Percentiles rank a stretch among this genome's conserved stretches.
Conservation (phyloP, 2,797 vertebrate species). For the Acrossocheilus wenchowensis region DNA sequence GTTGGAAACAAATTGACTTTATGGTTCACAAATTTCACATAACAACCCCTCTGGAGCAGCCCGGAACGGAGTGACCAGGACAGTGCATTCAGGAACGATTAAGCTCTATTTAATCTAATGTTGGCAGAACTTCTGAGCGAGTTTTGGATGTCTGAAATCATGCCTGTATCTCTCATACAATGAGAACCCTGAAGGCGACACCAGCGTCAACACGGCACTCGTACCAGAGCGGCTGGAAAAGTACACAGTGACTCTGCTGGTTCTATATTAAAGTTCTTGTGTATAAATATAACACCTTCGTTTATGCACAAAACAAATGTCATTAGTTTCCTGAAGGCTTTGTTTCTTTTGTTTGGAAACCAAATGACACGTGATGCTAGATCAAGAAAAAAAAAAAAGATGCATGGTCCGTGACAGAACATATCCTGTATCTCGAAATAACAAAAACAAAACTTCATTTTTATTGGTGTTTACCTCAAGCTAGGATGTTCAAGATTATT, state of each 20-base stretch:
- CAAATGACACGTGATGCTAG: neutral
- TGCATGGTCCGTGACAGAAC: no score
- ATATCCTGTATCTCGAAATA: neutral
- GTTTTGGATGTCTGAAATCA: neutral
- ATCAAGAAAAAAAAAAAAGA: neutral
- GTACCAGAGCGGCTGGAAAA: slow-evolving; percentile 19
- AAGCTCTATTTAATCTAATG: neutral
- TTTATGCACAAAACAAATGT: slow-evolving; percentile 10
- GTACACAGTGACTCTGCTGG: slow-evolving; percentile 26
- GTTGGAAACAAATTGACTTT: neutral
- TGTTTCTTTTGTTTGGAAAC: neutral
- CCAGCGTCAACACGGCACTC: neutral
- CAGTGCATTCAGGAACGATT: neutral
- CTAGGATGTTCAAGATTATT: neutral
- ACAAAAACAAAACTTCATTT: no score
- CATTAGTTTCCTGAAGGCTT: neutral
- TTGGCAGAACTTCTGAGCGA: neutral
- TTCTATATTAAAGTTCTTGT: slow-evolving; percentile 6
- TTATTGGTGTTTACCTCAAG: neutral
- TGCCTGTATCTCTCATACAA: neutral
- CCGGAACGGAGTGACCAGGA: neutral
- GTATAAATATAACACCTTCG: slow-evolving; percentile 13
- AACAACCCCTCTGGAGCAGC: neutral
- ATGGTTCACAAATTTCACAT: neutral
- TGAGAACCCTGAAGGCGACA: neutral